These are phyloP conservation scores for Malacoctenus gilli DNA, from an alignment of 2,797 vertebrate species.

Conservation along the genomic window DNA sequence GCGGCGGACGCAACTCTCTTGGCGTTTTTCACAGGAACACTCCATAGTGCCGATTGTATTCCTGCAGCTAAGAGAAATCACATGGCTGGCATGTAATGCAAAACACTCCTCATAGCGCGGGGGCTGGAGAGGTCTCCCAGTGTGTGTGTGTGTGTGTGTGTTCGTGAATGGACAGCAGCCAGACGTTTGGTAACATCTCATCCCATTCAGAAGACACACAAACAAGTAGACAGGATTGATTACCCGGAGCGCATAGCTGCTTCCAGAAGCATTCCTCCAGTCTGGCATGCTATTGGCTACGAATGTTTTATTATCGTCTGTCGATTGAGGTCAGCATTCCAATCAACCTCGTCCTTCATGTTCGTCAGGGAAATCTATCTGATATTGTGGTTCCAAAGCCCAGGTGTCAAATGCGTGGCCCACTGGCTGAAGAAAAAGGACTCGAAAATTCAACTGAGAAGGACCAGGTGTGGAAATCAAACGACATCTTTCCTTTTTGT, in stretches of 20 bases:
- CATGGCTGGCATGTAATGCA: slow-evolving; percentile 55
- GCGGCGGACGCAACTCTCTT: slow-evolving; percentile 29
- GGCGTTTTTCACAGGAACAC: slow-evolving; percentile 56
- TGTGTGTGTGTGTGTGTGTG: no score
- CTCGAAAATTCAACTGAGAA: no score
- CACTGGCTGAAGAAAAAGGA: no score
- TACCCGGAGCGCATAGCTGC: neutral
- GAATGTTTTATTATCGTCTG: neutral
- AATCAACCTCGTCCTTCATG: no score
- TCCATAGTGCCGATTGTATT: slow-evolving; percentile 50
- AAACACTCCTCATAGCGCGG: slow-evolving; percentile 53
- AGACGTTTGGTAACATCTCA: slow-evolving; percentile 32
- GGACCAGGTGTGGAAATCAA: no score
- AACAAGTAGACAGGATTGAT: slow-evolving; percentile 34
- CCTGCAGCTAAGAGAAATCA: slow-evolving; percentile 67
- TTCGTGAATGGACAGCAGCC: slow-evolving; percentile 46
- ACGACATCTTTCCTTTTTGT: no score
- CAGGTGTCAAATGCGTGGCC: no score
- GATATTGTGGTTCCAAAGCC: no score
- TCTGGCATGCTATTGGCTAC: slow-evolving; percentile 4
- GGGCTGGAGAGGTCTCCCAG: no score
- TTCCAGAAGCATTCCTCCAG: neutral
- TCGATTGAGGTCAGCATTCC: neutral
- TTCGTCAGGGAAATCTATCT: no score
- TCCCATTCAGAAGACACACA: slow-evolving; percentile 45